These are phyloP conservation scores for Polydrusus pterygomalis DNA, from an alignment of 2,888 invertebrate genomes.

Conservation along the genomic window DNA sequence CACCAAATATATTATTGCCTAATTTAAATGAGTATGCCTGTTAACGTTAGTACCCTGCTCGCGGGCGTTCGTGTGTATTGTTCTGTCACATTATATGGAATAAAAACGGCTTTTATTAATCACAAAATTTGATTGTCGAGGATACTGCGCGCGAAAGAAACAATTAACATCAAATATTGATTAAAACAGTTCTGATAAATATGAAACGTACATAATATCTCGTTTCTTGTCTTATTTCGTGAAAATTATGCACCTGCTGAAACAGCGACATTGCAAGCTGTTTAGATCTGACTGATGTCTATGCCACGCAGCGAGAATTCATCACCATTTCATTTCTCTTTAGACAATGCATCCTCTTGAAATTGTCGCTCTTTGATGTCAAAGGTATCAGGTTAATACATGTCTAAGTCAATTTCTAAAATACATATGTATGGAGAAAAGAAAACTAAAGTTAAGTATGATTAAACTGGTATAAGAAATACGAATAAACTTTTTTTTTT, in stretches of 20 bases:
- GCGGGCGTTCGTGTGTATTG: too few relatives aligned
- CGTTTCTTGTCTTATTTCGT: neutral
- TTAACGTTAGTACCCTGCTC: too few relatives aligned
- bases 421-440: too few relatives aligned
- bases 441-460: too few relatives aligned
- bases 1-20: too few relatives aligned
- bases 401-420: too few relatives aligned
- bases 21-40: too few relatives aligned
- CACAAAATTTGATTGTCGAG: conserved; percentile 5
- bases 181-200: conserved; percentile 6
- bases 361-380: neutral
- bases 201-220: neutral
- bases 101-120: neutral
- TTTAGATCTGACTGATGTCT: conserved; percentile 5
- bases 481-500: too few relatives aligned
- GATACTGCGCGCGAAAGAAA: conserved; percentile 5
- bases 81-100: too few relatives aligned
- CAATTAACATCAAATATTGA: conserved; percentile 20
- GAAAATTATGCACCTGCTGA: neutral
- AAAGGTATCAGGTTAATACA: neutral
- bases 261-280: neutral
- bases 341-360: neutral
- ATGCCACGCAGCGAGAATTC: neutral
- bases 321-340: neutral
- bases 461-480: too few relatives aligned